phyloP scores from a whole-genome alignment of 1,140 invertebrate genomes.

The Aphis gossypii region DNA sequence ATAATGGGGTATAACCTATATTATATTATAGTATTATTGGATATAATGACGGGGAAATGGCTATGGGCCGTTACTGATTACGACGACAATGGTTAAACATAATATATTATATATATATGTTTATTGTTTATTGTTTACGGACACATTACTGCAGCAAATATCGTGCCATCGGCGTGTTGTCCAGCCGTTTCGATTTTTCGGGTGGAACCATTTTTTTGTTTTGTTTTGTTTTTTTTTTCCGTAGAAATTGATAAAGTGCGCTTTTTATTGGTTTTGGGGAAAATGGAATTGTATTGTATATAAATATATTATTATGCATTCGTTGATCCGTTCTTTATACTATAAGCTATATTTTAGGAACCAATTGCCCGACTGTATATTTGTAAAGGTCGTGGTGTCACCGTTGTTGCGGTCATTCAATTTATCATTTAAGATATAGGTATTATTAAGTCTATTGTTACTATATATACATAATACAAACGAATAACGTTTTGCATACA shows the following conservation, averaged over 20 bases:
- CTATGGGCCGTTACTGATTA: conserved; percentile 24
- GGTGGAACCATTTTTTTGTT: not conserved
- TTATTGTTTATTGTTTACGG: not conserved
- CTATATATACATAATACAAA: not conserved
- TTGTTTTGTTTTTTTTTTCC: not conserved
- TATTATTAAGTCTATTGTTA: not conserved
- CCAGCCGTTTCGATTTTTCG: not conserved
- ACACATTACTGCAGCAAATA: not conserved
- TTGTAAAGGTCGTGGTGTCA: not conserved
- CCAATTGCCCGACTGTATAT: not conserved
- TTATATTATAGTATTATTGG: not conserved
- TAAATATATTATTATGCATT: not conserved
- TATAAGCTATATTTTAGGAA: not conserved
- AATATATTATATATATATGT: conserved; percentile 16
- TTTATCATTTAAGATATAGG: not conserved
- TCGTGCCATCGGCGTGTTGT: not conserved
- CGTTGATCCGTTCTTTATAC: not conserved
- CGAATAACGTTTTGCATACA: not conserved
- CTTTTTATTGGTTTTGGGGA: not conserved
- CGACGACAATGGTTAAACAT: not conserved
- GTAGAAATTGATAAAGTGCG: not conserved
- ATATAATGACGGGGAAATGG: conserved; percentile 38
- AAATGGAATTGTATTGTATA: not conserved
- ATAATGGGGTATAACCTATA: not conserved
- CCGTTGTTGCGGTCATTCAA: not conserved